Base-by-base conservation (phyloP, 1,140 invertebrate species). In the Lepidurus apus region DNA sequence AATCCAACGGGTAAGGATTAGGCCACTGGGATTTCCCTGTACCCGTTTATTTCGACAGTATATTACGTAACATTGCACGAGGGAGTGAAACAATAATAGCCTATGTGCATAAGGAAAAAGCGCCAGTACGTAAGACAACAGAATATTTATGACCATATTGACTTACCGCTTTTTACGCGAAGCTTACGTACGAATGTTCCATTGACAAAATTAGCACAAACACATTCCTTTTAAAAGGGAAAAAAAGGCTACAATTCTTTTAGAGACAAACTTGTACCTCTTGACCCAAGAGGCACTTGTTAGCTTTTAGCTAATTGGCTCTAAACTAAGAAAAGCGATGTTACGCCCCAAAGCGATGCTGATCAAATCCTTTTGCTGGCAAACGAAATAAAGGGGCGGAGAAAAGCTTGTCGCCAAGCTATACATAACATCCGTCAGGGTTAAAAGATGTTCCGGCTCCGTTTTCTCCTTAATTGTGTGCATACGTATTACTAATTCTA, bases 281-380 rank as follows among this genome's bases (percentile, higher is more conserved):
- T n/a, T 65, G 53, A 13, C 53, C 21, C 3, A 65, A 21, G 53
- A 21, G 13, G 53, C 53, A 65, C 53, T 65, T 65, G 53, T 65
- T 65, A 65, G 53, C 53, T 65, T 17, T 65, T 21, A 65, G 53
- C 53, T 65, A 65, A 65, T 65, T 65, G 53, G 21, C 53, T 65
- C 53, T 7, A 21, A 9, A 65, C 6, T n/a, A 65, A 17, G 53
- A 65, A 21, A 65, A 65, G 53, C 13, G 17, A 65, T 65, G 53
- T 65, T 65, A 65, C 53, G 17, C 13, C 53, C 21, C 17, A 65
- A 65, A 65, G 53, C 53, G 53, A n/a, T 13, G 53, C 53, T 21
- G 53, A 21, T 65, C 53, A 21, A 65, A 17, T 65, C n/a, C 53
- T 65, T 65, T 65, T 7, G 53, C 53, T 65, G 17, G 9, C 53